Evolutionary conservation across 2,113 vertebrate species (phyloP).

Genomic region (crab-eating macaque (Macaca fascicularis)): T2T-MFA8v1.1 NC_088377.1:35716501-35717000

Average conservation of each 20-base stretch:
- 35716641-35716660: slow-evolving; percentile 85
- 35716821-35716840: background rate
- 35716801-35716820: background rate
- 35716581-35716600: slow-evolving; percentile 87
- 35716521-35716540: slow-evolving; percentile 88
- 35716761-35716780: background rate
- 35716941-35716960: background rate
- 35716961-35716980: background rate
- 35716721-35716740: background rate
- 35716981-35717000: background rate
- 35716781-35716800: accelerated
- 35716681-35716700: slow-evolving; percentile 81
- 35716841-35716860: background rate
- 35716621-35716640: slow-evolving; percentile 90
- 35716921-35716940: background rate
- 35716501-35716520: slow-evolving; percentile 91
- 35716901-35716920: background rate
- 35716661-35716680: slow-evolving; percentile 48
- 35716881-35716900: background rate
- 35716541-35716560: slow-evolving; percentile 91
- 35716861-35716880: background rate
- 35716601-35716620: slow-evolving; percentile 94
- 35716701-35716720: background rate
- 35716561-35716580: slow-evolving; percentile 96
- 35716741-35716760: background rate